Evolutionary conservation across 1,140 invertebrate genomes (phyloP), one percentile per base, ranked within the genome.

Genomic region (Belonocnema kinseyi): DNA sequence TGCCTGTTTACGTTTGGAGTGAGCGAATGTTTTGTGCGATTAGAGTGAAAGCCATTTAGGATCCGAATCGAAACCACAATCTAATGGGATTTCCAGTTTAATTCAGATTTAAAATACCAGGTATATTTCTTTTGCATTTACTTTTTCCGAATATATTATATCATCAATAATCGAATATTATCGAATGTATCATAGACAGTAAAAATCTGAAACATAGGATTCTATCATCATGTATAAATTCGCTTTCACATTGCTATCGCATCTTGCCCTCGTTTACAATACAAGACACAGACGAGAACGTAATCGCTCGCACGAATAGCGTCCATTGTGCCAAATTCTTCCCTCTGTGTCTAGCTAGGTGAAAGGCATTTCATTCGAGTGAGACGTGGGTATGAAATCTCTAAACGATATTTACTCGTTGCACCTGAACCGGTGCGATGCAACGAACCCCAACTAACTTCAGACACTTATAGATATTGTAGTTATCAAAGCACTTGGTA

Each of bases 401-500:
- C 61, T n/a, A 66, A 66, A 33, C 61, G 61, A n/a, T n/a, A 66
- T 66, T 66, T 66, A 16, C 61, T 66, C 61, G 61, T 16, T 66
- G 61, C 61, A 66, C 61, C 61, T 66, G 61, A 40, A 46, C 61
- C n/a, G 14, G 33, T 66, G 61, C 61, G 26, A 21, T 66, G 61
- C 61, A 66, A 40, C 61, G 61, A 66, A 66, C 61, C 61, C 61
- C 33, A 21, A 33, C 4, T 66, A 46, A 66, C 40, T 66, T 66
- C 8, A 66, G 61, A 66, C 26, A 66, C 61, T 66, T 66, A 33
- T 66, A 40, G 40, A 8, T 40, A 26, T n/a, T 66, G 61, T 66
- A 40, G 26, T 66, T 40, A 66, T 66, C 33, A 66, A 66, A 66
- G 61, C 61, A 40, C 13, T 14, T 66, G 61, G 46, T 33, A 66